phyloP scores from a whole-genome alignment of 2,888 invertebrate genomes.

The Unio delphinus region DNA sequence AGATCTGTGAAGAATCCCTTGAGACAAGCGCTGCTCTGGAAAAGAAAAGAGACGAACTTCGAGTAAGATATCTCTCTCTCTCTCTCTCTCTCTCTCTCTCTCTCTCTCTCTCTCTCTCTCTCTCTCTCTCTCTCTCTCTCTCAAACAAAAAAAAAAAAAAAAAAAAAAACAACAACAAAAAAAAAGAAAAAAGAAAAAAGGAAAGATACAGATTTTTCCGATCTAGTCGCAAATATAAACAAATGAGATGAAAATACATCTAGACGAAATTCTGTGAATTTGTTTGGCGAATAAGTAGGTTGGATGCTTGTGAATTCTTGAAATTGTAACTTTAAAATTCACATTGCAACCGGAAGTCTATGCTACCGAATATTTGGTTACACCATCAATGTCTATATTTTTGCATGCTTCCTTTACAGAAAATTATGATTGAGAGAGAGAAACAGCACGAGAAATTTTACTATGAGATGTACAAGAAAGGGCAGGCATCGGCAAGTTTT shows the following conservation, averaged over 20 bases:
- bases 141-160: background rate
- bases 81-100: no score
- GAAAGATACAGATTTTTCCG: background rate
- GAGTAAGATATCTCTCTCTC: constrained; percentile 33
- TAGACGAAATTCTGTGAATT: no score
- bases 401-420: constrained; percentile 35
- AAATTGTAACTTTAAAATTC: no score
- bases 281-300: no score
- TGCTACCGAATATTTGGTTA: no score
- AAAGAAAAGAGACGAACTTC: constrained; percentile 39
- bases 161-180: no score
- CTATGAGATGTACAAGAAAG: constrained; percentile 65
- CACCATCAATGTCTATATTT: no score
- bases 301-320: no score
- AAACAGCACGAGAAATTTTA: constrained; percentile 54
- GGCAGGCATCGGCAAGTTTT: constrained; percentile 60
- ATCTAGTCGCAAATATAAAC: background rate
- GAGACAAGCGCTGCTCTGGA: constrained; percentile 41
- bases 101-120: background rate
- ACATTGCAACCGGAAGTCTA: no score
- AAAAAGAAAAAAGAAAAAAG: background rate
- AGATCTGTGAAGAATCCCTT: constrained; percentile 44
- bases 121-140: background rate
- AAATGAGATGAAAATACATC: no score
- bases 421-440: constrained; percentile 45